Evolutionary conservation across 2,113 vertebrate species (phyloP).

Genomic region (Greenwoodochromis staneri): DNA sequence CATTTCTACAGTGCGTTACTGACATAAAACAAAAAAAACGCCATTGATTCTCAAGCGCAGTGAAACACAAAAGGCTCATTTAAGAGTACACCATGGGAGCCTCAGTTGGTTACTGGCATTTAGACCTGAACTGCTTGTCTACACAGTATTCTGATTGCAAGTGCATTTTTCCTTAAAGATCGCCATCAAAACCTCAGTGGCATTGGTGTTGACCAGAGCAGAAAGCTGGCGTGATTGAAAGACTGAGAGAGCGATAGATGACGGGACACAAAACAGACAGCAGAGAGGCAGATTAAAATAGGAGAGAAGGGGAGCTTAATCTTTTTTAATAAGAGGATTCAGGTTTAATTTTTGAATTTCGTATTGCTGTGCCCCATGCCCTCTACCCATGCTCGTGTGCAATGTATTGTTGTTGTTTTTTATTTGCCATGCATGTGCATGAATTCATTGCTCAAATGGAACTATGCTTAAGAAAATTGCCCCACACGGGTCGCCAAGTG

Average conservation of each 20-base stretch:
- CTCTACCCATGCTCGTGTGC: background rate
- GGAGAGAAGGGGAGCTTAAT: background rate
- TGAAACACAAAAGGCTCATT: background rate
- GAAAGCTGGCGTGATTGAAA: conserved; percentile 1
- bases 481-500: background rate
- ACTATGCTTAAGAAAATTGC: background rate
- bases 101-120: background rate
- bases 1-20: background rate
- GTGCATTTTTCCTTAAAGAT: background rate
- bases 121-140: background rate
- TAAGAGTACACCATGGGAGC: background rate
- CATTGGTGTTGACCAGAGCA: background rate
- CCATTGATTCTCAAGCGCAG: background rate
- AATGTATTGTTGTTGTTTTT: background rate
- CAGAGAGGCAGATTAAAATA: conserved; percentile 10
- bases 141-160: conserved; percentile 8
- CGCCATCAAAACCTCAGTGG: conserved; percentile 3
- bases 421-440: background rate
- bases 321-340: conserved; percentile 34
- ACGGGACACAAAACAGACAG: conserved; percentile 7
- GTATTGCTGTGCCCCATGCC: background rate
- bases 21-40: background rate
- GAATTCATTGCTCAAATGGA: background rate
- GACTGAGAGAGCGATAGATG: conserved; percentile 3
- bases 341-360: conserved; percentile 26